Percentiles rank a stretch among this genome's conserved stretches.
These are phyloP conservation scores for Tragopan temminckii DNA, from an alignment of 2,797 vertebrate species.

Conservation along the genomic window DNA sequence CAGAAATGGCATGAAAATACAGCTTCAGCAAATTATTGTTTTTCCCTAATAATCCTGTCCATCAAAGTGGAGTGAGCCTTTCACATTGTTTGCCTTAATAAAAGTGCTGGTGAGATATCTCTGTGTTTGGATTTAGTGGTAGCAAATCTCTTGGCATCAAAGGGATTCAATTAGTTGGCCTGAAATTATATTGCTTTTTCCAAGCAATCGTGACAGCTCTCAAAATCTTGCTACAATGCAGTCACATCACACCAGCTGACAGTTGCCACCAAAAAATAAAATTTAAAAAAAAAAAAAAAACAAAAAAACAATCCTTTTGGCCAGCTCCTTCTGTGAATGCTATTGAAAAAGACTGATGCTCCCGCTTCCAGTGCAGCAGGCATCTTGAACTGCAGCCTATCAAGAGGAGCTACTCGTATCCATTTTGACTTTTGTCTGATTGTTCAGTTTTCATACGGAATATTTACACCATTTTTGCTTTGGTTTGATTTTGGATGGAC, in stretches of 20 bases:
- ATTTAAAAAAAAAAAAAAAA: background rate
- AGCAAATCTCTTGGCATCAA: conserved; percentile 74
- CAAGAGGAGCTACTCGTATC: background rate
- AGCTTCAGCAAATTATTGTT: conserved; percentile 38
- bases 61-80: conserved; percentile 44
- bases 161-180: conserved; percentile 74
- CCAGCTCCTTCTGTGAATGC: conserved; percentile 18
- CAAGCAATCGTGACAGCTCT: conserved; percentile 71
- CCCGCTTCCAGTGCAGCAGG: background rate
- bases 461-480: background rate
- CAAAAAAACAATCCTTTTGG: background rate
- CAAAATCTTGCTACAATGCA: conserved; percentile 67
- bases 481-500: background rate
- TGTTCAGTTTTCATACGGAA: background rate
- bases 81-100: conserved; percentile 54
- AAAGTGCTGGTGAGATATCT: conserved; percentile 56
- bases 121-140: conserved; percentile 40
- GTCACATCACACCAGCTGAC: conserved; percentile 65
- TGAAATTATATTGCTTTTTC: conserved; percentile 73
- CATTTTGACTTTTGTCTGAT: background rate
- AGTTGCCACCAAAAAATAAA: conserved; percentile 59
- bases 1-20: conserved; percentile 48
- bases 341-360: conserved; percentile 4
- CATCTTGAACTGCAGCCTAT: background rate
- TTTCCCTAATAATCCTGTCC: conserved; percentile 60